A percentile compares a stretch with the other conserved stretches of the same genome.
Evolutionary conservation across 2,888 invertebrate genomes (phyloP).

Genomic region (Plebejus anna): DNA sequence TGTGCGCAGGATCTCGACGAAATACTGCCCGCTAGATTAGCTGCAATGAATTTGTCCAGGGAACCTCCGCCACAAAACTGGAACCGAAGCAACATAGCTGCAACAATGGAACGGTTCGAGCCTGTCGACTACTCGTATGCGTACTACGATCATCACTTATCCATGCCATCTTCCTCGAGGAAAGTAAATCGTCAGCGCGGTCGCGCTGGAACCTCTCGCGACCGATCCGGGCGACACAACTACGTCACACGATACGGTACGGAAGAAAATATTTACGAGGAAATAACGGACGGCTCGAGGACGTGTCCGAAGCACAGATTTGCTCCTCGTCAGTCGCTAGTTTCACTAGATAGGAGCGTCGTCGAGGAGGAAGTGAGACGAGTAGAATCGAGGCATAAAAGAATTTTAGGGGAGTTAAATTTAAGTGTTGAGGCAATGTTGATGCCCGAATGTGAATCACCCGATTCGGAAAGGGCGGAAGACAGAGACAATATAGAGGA

Average conservation of each 20-base stretch:
- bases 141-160: constrained; percentile 88
- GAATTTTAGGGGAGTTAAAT: constrained; percentile 91
- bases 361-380: constrained; percentile 91
- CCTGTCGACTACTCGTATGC: constrained; percentile 90
- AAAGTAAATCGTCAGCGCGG: constrained; percentile 70
- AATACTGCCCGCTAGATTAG: constrained; percentile 73
- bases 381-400: constrained; percentile 89
- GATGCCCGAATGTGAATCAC: constrained; percentile 88
- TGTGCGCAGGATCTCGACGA: constrained; percentile 74
- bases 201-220: constrained; percentile 64
- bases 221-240: constrained; percentile 81
- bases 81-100: constrained; percentile 82
- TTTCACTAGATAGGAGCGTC: constrained; percentile 84
- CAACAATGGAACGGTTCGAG: constrained; percentile 83
- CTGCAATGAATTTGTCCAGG: constrained; percentile 68
- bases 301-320: constrained; percentile 74
- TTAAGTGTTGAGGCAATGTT: constrained; percentile 94
- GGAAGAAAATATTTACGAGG: constrained; percentile 91
- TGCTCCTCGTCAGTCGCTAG: constrained; percentile 80
- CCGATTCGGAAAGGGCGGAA: constrained; percentile 82
- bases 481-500: constrained; percentile 83
- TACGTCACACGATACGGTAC: constrained; percentile 90
- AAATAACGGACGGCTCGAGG: constrained; percentile 84
- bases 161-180: constrained; percentile 78
- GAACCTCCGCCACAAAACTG: constrained; percentile 75